Conservation (phyloP, 1,140 invertebrate species). For the Drosophila melanogaster region Release_6_plus_ISO1_MT NT_037436.4:9904501-9905000, state of each 20-base stretch:
- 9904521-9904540: no score
- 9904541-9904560: no score
- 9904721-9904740: no score
- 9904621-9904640: no score
- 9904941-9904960: conserved; percentile 60
- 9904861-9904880: neutral
- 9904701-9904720: no score
- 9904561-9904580: no score
- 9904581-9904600: no score
- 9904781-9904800: neutral
- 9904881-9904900: conserved; percentile 1
- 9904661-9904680: no score
- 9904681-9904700: no score
- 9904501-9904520: neutral
- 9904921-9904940: conserved; percentile 17
- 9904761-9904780: neutral
- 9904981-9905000: conserved; percentile 52
- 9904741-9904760: no score
- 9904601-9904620: no score
- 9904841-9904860: conserved; percentile 1
- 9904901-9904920: conserved; percentile 45
- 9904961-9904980: conserved; percentile 79
- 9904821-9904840: conserved; percentile 1
- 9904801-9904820: neutral
- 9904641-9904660: no score